Percentiles rank a stretch among this genome's conserved stretches.
Evolutionary conservation across 2,797 vertebrate species (phyloP).

Genomic region (Podarcis lilfordi): DNA sequence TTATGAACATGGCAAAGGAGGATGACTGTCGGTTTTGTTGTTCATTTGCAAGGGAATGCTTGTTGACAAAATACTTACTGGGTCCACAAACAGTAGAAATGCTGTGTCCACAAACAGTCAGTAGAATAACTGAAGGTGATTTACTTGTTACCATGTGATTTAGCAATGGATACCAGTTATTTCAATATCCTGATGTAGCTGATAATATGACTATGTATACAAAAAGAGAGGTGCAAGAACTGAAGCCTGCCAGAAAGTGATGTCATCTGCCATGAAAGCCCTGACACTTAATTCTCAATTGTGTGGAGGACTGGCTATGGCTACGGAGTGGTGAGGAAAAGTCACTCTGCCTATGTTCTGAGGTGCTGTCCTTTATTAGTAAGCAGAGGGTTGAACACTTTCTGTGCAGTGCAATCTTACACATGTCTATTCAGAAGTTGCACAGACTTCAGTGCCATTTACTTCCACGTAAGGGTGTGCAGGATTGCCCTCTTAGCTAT

Average conservation of each 20-base stretch:
- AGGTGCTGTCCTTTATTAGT: background rate
- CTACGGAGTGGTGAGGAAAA: background rate
- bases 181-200: background rate
- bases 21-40: background rate
- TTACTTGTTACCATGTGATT: background rate
- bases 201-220: too few relatives aligned
- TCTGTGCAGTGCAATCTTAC: background rate
- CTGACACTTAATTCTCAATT: background rate
- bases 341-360: background rate
- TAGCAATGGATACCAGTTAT: background rate
- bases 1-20: background rate
- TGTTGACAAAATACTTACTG: background rate
- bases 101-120: background rate
- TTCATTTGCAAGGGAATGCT: background rate
- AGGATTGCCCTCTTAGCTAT: background rate
- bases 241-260: too few relatives aligned
- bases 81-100: background rate
- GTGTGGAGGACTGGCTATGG: background rate
- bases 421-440: background rate
- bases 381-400: background rate
- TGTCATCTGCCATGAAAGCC: background rate
- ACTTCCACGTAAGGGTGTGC: background rate
- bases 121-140: background rate
- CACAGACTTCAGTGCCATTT: background rate
- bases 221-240: background rate